These are phyloP conservation scores for Peromyscus leucopus DNA, from an alignment of 2,113 vertebrate species.

Conservation along the genomic window DNA sequence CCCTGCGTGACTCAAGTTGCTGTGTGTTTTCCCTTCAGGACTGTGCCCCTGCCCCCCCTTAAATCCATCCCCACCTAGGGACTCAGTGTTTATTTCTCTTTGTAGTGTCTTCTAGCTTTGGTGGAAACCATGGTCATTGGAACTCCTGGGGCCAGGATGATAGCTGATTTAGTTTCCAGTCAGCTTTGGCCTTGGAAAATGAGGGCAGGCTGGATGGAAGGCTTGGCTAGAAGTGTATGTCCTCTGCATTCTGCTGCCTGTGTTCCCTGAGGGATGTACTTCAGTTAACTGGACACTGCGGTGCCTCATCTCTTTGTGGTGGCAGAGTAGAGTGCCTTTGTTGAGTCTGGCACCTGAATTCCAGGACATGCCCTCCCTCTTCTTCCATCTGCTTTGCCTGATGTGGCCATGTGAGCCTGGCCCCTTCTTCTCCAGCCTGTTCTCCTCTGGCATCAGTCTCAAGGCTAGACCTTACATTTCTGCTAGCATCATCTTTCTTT, in stretches of 20 bases:
- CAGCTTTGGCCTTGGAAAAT: not conserved
- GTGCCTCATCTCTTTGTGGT: not conserved
- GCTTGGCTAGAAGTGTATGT: not conserved
- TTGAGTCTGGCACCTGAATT: not conserved
- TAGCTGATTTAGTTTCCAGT: not conserved
- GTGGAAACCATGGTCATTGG: accelerated
- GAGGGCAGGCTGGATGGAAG: not conserved
- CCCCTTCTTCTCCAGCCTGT: not conserved
- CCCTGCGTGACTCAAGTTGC: not conserved
- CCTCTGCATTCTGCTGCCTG: not conserved
- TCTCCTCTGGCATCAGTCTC: accelerated
- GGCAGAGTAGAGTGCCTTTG: not conserved
- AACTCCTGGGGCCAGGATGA: not conserved
- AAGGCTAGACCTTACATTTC: not conserved
- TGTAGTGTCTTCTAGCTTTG: not conserved
- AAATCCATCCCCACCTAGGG: accelerated
- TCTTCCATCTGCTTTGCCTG: not conserved
- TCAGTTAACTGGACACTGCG: not conserved
- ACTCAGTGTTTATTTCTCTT: not conserved
- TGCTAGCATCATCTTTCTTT: not conserved
- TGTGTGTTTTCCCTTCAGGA: not conserved
- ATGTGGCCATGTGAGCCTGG: accelerated
- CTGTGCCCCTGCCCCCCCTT: not conserved
- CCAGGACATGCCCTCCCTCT: not conserved
- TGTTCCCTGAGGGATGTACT: not conserved